Evolutionary conservation across 2,113 vertebrate species (phyloP).

Genomic region (Leucoraja erinaceus): DNA sequence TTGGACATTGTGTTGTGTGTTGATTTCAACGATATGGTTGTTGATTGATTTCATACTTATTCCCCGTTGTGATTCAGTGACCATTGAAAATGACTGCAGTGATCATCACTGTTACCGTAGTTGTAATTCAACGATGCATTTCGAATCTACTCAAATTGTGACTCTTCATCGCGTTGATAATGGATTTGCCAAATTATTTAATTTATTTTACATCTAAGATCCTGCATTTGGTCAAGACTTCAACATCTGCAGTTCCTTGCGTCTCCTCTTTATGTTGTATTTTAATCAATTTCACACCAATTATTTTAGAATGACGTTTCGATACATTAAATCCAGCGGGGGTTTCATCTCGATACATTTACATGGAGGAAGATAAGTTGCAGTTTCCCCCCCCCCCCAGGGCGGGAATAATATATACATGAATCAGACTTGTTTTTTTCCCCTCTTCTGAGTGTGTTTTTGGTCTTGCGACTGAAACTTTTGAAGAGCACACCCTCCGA

Average conservation of each 20-base stretch:
- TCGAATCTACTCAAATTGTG: neutral
- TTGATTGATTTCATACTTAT: neutral
- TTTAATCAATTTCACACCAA: neutral
- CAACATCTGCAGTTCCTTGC: no score
- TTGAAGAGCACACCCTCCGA: neutral
- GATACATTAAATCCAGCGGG: neutral
- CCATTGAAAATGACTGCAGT: neutral
- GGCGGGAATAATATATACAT: neutral
- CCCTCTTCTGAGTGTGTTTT: neutral
- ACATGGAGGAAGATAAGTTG: neutral
- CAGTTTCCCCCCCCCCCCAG: neutral
- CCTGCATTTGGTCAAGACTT: no score
- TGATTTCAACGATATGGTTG: neutral
- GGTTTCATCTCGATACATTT: neutral
- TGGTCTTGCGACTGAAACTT: neutral
- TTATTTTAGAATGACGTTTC: neutral
- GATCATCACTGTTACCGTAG: neutral
- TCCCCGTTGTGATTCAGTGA: neutral
- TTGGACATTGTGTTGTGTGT: neutral
- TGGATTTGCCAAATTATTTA: neutral
- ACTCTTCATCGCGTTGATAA: neutral
- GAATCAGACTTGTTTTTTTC: neutral
- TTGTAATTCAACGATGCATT: neutral
- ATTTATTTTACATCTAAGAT: neutral
- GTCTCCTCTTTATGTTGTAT: no score